Percentiles rank a stretch among this genome's conserved stretches.
phyloP scores from a whole-genome alignment of 2,113 vertebrate species.

The Rhea pennata region DNA sequence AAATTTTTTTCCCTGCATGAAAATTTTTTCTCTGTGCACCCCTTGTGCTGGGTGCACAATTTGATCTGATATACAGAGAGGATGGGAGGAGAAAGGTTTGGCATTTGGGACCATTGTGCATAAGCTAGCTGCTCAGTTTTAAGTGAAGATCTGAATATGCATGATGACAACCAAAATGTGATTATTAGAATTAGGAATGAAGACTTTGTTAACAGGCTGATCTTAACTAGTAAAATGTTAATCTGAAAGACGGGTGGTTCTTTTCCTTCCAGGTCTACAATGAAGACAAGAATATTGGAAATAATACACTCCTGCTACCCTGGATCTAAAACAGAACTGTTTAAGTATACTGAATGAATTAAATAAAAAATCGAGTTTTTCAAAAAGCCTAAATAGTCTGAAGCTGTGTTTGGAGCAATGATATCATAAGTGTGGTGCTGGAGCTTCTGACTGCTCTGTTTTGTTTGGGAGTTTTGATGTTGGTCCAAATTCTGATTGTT shows the following conservation, averaged over 20 bases:
- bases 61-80: not conserved
- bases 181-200: not conserved
- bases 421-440: not conserved
- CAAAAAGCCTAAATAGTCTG: not conserved
- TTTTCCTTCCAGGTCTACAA: conserved; percentile 8
- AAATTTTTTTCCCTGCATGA: not conserved
- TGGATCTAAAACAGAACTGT: not conserved
- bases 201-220: not conserved
- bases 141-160: not conserved
- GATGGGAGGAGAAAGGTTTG: not conserved
- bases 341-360: not conserved
- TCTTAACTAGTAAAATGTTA: not conserved
- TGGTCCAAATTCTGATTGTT: not conserved
- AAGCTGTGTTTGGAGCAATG: not conserved
- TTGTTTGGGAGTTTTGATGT: not conserved
- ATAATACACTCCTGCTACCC: not conserved
- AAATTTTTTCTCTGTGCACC: not conserved
- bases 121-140: not conserved
- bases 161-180: not conserved
- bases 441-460: not conserved
- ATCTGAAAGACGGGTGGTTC: not conserved
- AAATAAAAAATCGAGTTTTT: conserved; percentile 7
- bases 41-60: not conserved
- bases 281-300: conserved; percentile 8
- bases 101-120: not conserved